phyloP scores from a whole-genome alignment of 2,888 invertebrate species.

The Orchestes rusci region DNA sequence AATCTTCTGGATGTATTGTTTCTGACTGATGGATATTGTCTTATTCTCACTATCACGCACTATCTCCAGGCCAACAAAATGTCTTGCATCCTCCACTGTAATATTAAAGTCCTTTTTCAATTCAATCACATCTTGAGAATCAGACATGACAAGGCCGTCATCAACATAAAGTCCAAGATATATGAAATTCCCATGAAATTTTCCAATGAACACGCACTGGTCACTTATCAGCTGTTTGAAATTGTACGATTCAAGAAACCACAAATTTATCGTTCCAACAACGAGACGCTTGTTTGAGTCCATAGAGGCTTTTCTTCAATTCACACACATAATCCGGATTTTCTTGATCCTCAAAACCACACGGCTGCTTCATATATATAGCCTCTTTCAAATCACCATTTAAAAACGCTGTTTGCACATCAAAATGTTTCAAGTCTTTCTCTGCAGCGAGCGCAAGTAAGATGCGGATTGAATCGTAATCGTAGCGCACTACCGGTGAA shows the following conservation, averaged over 20 bases:
- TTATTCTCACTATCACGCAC: neutral
- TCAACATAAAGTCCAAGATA: conserved; percentile 10
- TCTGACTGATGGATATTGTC: conserved; percentile 1
- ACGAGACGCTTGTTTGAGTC: conserved; percentile 8
- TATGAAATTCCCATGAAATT: conserved; percentile 1
- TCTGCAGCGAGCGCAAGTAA: conserved; percentile 11
- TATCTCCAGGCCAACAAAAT: conserved; percentile 9
- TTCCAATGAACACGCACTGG: conserved; percentile 1
- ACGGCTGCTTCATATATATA: conserved; percentile 18
- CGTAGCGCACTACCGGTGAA: conserved; percentile 15
- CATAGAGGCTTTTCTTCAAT: conserved; percentile 6
- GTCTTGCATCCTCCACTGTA: conserved; percentile 4
- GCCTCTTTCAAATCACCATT: conserved; percentile 15
- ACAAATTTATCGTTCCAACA: conserved; percentile 4
- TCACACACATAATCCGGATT: conserved; percentile 4
- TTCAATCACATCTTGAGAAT: neutral
- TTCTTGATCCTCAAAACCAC: conserved; percentile 9
- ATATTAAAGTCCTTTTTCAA: conserved; percentile 7
- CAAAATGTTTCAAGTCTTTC: conserved; percentile 8
- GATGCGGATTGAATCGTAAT: conserved; percentile 12
- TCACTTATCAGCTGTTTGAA: conserved; percentile 1
- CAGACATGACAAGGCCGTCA: conserved; percentile 8
- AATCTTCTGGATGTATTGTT: neutral
- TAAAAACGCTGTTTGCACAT: conserved; percentile 15
- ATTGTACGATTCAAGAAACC: conserved; percentile 1